Conservation (phyloP, 2,888 invertebrate species). For the Conomelus anceps region DNA sequence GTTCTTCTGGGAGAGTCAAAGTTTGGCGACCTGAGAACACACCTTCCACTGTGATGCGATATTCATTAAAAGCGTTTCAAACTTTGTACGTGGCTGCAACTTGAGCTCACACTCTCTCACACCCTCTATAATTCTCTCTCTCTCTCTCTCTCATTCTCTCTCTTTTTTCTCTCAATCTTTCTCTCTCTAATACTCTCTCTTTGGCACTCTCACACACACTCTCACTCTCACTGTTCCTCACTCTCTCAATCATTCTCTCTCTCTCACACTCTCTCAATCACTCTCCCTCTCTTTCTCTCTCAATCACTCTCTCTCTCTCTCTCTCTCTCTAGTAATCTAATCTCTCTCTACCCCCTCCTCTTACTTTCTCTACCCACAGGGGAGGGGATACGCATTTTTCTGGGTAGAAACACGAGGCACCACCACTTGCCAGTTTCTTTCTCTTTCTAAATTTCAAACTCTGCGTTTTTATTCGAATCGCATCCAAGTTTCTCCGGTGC, state of each 20-base stretch:
- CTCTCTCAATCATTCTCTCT: not conserved
- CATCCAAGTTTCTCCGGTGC: not conserved
- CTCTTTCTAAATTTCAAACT: not conserved
- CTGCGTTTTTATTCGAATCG: not conserved
- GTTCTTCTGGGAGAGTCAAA: not conserved
- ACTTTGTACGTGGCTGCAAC: not conserved
- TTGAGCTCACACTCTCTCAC: not conserved
- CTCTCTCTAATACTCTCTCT: not conserved
- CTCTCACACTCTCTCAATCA: not conserved
- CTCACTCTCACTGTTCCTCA: not conserved
- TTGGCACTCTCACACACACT: too few species aligned
- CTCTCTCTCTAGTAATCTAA: not conserved
- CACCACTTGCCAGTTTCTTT: not conserved
- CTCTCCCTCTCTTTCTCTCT: not conserved
- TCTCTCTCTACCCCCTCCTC: too few species aligned
- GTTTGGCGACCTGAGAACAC: not conserved
- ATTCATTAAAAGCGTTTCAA: not conserved
- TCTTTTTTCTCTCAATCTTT: not conserved
- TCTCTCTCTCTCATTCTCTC: not conserved
- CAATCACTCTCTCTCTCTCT: not conserved
- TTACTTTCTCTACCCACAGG: too few species aligned
- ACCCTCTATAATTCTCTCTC: not conserved
- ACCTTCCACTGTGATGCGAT: not conserved
- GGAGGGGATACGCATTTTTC: not conserved
- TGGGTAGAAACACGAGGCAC: not conserved